A percentile compares a stretch with the other conserved stretches of the same genome.
Evolutionary conservation across 2,797 vertebrate genomes (phyloP).

Genomic region (Limosa lapponica): DNA sequence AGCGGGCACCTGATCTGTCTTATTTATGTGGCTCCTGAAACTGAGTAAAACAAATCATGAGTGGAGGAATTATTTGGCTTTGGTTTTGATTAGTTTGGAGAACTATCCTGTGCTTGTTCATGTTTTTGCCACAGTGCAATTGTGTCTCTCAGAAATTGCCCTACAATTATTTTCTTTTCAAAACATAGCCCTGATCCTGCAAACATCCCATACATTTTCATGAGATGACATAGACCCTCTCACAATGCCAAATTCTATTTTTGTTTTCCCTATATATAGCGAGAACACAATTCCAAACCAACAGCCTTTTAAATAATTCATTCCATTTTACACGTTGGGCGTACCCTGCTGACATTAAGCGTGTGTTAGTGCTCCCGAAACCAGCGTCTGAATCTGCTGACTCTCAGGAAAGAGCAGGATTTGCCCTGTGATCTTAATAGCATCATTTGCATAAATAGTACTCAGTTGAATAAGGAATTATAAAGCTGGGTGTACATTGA

Average conservation of each 20-base stretch:
- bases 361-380: not conserved
- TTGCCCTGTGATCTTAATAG: not conserved
- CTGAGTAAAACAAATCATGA: not conserved
- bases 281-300: not conserved
- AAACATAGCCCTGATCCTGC: not conserved
- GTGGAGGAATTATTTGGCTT: not conserved
- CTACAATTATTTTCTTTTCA: not conserved
- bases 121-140: not conserved
- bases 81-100: not conserved
- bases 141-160: not conserved
- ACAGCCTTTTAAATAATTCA: not conserved
- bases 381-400: not conserved
- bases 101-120: not conserved
- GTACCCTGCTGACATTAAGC: not conserved
- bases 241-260: not conserved
- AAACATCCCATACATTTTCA: not conserved
- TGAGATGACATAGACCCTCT: not conserved
- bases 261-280: not conserved
- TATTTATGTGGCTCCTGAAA: not conserved
- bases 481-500: not conserved
- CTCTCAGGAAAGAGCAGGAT: not conserved
- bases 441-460: not conserved
- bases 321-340: rapidly evolving
- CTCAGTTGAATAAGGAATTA: not conserved
- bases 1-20: not conserved